Percentiles rank a stretch among this genome's conserved stretches.
phyloP scores from a whole-genome alignment of 2,888 invertebrate species.

The Mythimna albipuncta region DNA sequence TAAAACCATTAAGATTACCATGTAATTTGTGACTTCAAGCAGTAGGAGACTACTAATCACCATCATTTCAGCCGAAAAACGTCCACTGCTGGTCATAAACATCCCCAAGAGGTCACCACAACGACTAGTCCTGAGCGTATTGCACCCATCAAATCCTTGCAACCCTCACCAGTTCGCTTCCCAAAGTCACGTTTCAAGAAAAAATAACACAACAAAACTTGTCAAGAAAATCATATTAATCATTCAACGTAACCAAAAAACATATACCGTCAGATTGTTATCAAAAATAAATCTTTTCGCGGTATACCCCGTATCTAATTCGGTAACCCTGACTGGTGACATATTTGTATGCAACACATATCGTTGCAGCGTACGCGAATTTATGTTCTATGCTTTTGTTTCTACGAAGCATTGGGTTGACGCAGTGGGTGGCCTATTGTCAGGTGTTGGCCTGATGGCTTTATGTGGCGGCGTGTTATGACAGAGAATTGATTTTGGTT shows the following conservation, averaged over 20 bases:
- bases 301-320: constrained; percentile 44
- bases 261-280: constrained; percentile 11
- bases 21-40: not conserved
- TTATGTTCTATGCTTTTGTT: constrained; percentile 78
- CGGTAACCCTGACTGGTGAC: constrained; percentile 60
- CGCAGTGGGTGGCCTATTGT: constrained; percentile 81
- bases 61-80: not conserved
- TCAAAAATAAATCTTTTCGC: constrained; percentile 51
- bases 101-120: too few species aligned
- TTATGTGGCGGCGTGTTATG: constrained; percentile 50
- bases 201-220: not conserved
- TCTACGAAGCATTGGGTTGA: constrained; percentile 75
- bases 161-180: not conserved
- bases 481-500: constrained; percentile 46
- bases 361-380: constrained; percentile 72
- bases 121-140: too few species aligned
- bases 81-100: too few species aligned
- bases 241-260: constrained; percentile 2
- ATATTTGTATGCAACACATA: constrained; percentile 78
- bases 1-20: not conserved
- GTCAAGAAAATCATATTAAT: constrained; percentile 18
- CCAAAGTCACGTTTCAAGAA: not conserved
- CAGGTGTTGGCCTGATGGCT: constrained; percentile 65
- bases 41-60: not conserved
- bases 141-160: too few species aligned